Evolutionary conservation across 2,888 invertebrate genomes (phyloP).

Genomic region (Salticus scenicus): DNA sequence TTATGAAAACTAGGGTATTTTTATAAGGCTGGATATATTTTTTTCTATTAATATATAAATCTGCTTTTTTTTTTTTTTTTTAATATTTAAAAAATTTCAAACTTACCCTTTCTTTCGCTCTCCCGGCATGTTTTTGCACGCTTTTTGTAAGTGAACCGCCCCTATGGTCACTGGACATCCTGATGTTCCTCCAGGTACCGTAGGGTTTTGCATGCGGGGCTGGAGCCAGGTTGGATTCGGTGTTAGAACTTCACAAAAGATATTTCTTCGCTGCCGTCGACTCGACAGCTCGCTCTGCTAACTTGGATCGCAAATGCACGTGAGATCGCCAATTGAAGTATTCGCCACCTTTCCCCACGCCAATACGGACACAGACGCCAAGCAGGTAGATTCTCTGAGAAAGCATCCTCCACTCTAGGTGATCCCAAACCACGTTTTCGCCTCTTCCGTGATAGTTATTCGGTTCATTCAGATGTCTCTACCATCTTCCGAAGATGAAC

Average conservation of each 20-base stretch:
- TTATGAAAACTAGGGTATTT: too few species aligned
- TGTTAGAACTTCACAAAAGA: neutral
- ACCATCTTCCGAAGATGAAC: neutral
- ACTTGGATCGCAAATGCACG: neutral
- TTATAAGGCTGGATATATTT: too few species aligned
- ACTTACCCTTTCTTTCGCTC: conserved; percentile 97
- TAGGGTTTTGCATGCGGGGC: conserved; percentile 58
- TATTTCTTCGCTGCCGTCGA: conserved; percentile 31
- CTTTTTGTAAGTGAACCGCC: conserved; percentile 92
- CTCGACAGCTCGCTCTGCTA: conserved; percentile 32
- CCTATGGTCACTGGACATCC: conserved; percentile 59
- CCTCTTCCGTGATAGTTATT: neutral
- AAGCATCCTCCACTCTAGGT: neutral
- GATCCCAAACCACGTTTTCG: neutral
- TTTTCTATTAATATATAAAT: too few species aligned
- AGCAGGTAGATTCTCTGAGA: neutral
- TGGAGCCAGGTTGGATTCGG: conserved; percentile 52
- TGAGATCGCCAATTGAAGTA: conserved; percentile 44
- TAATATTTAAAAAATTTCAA: neutral
- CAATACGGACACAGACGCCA: neutral
- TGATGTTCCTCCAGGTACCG: conserved; percentile 66
- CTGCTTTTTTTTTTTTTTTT: too few species aligned
- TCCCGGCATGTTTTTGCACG: conserved; percentile 95
- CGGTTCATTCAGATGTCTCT: neutral
- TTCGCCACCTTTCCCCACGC: conserved; percentile 28